These are phyloP conservation scores for Anarsia innoxiella DNA, from an alignment of 2,888 invertebrate species.

Conservation along the genomic window DNA sequence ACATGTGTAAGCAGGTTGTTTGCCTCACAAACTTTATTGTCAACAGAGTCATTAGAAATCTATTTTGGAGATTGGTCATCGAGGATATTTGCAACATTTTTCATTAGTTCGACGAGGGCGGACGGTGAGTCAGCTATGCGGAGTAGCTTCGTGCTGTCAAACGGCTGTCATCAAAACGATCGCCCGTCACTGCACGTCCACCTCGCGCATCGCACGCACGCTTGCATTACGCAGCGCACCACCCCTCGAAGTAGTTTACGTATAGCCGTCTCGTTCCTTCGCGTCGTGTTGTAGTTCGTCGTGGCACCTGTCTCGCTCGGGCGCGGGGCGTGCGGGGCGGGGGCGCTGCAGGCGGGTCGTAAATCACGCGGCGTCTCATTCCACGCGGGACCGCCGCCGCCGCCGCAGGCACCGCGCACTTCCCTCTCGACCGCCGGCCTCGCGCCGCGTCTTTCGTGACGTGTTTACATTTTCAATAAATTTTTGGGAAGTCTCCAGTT, in stretches of 20 bases:
- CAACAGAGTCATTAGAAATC: slow-evolving; percentile 42
- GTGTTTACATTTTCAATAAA: slow-evolving; percentile 60
- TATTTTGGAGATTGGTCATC: slow-evolving; percentile 28
- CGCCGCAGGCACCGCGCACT: slow-evolving; percentile 71
- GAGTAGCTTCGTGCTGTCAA: slow-evolving; percentile 56
- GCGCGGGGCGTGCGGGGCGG: slow-evolving; percentile 62
- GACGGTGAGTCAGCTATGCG: slow-evolving; percentile 59
- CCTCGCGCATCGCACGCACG: slow-evolving; percentile 74
- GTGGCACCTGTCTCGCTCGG: slow-evolving; percentile 43
- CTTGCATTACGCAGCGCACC: slow-evolving; percentile 74
- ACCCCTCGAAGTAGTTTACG: slow-evolving; percentile 60
- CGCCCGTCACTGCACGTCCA: slow-evolving; percentile 71
- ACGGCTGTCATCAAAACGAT: slow-evolving; percentile 68
- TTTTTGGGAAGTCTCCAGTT: slow-evolving; percentile 54
- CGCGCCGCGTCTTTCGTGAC: slow-evolving; percentile 71
- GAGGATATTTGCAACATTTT: slow-evolving; percentile 34
- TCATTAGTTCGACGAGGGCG: slow-evolving; percentile 48
- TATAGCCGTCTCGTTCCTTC: slow-evolving; percentile 50
- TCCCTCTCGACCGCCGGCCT: slow-evolving; percentile 63
- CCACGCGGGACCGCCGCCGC: slow-evolving; percentile 73
- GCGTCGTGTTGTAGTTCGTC: slow-evolving; percentile 20
- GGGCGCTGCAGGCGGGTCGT: slow-evolving; percentile 75
- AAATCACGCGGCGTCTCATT: slow-evolving; percentile 75
- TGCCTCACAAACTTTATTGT: slow-evolving; percentile 26
- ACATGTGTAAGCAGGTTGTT: slow-evolving; percentile 29